Percentiles rank a stretch among this genome's conserved stretches.
Evolutionary conservation across 2,113 vertebrate species (phyloP).

Genomic region (Pituophis catenifer): DNA sequence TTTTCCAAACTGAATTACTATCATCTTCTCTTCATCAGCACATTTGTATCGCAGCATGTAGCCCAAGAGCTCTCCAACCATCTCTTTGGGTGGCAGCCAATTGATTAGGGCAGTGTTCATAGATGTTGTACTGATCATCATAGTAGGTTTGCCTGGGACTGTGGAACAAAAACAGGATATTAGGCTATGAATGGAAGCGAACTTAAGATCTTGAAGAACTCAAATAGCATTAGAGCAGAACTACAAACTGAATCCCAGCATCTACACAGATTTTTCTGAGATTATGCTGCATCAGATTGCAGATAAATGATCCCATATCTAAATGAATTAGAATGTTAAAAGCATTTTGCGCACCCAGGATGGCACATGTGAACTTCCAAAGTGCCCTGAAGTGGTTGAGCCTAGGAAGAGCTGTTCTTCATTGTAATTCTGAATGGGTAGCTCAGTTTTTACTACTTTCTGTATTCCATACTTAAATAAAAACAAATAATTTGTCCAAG

Average conservation of each 20-base stretch:
- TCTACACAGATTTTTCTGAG: not conserved
- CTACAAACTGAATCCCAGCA: not conserved
- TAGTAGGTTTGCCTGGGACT: constrained; percentile 92
- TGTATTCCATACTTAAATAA: not conserved
- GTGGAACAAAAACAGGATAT: constrained; percentile 67
- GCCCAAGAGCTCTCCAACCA: constrained; percentile 88
- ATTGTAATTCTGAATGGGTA: not conserved
- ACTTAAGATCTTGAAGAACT: constrained; percentile 15
- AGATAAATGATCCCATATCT: not conserved
- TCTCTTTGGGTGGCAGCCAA: constrained; percentile 96
- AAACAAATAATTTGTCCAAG: not conserved
- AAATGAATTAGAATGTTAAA: not conserved
- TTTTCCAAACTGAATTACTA: constrained; percentile 82
- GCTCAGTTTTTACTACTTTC: not conserved
- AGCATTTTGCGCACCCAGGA: not conserved
- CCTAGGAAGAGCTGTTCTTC: not conserved
- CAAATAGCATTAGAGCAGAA: not conserved
- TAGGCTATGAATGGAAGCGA: constrained; percentile 42
- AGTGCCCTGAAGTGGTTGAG: not conserved
- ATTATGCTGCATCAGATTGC: not conserved
- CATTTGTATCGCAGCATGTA: constrained; percentile 89
- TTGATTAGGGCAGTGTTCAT: constrained; percentile 95
- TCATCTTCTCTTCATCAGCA: constrained; percentile 83
- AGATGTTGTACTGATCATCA: constrained; percentile 97
- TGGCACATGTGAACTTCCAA: not conserved